These are phyloP conservation scores for Lochmaea capreae DNA, from an alignment of 2,888 invertebrate genomes.

Conservation along the genomic window DNA sequence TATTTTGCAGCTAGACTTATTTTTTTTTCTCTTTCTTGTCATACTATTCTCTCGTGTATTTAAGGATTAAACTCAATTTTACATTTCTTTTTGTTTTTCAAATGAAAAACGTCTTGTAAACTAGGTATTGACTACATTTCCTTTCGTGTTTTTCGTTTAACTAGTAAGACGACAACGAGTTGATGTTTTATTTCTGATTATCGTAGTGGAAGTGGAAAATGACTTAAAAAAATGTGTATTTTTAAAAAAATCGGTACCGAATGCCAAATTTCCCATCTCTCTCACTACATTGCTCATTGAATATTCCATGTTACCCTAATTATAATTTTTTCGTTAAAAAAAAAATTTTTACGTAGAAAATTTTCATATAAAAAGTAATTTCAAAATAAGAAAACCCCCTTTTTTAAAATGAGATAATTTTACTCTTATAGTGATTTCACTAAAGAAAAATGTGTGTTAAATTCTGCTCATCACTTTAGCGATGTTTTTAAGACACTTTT, in stretches of 20 bases:
- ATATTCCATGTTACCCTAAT: background rate
- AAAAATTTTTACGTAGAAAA: no score
- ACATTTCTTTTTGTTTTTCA: slow-evolving; percentile 20
- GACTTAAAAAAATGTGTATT: no score
- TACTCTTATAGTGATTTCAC: background rate
- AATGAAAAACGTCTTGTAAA: slow-evolving; percentile 21
- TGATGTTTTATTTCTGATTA: background rate
- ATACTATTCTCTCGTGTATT: background rate
- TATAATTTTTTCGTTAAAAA: no score
- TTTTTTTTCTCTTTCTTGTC: slow-evolving; percentile 1
- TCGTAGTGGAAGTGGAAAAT: background rate
- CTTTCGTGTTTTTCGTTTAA: slow-evolving; percentile 1
- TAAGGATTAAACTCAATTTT: slow-evolving; percentile 23
- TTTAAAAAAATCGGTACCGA: no score
- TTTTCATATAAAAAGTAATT: no score
- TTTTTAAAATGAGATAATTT: background rate
- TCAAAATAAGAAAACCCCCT: no score
- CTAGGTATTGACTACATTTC: slow-evolving; percentile 20
- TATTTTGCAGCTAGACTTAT: background rate
- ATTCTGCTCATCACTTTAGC: background rate
- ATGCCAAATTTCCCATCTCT: background rate
- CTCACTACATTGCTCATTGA: background rate
- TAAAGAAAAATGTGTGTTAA: background rate
- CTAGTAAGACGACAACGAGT: background rate
- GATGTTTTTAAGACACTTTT: no score